Percentiles rank a stretch among this genome's conserved stretches.
phyloP scores from a whole-genome alignment of 2,113 vertebrate species.

The Hipposideros armiger region DNA sequence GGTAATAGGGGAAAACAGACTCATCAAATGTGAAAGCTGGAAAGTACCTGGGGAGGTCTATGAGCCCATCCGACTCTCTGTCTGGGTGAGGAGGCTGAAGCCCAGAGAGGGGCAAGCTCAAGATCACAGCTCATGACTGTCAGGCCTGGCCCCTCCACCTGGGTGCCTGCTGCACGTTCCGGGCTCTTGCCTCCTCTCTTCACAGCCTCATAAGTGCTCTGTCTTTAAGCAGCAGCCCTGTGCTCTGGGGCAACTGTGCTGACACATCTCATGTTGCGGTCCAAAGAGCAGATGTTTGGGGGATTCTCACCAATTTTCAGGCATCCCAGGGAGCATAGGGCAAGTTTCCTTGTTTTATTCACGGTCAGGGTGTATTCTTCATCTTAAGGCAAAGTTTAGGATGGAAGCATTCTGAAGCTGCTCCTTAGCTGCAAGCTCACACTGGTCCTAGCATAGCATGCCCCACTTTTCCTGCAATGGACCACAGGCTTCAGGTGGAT shows the following conservation, averaged over 20 bases:
- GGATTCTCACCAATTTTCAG: not conserved
- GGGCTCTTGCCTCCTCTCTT: not conserved
- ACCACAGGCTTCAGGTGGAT: not conserved
- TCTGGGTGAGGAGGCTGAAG: not conserved
- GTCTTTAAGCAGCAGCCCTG: not conserved
- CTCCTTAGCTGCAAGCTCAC: not conserved
- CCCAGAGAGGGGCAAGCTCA: not conserved
- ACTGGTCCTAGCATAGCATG: not conserved
- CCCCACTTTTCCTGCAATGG: not conserved
- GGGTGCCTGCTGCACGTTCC: not conserved
- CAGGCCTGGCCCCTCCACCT: accelerated
- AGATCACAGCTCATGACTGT: not conserved
- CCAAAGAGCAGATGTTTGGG: not conserved
- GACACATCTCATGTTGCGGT: not conserved
- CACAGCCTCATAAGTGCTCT: not conserved
- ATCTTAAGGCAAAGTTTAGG: not conserved
- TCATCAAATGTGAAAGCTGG: not conserved
- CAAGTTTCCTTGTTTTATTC: not conserved
- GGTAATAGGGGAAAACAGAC: not conserved
- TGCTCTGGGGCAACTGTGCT: not conserved
- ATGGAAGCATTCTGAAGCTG: not conserved
- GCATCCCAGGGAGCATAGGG: not conserved
- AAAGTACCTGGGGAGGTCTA: not conserved
- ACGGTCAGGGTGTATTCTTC: not conserved
- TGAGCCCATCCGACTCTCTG: not conserved